phyloP scores from a whole-genome alignment of 2,113 vertebrate species.

The Dolichotis patagonum region DNA sequence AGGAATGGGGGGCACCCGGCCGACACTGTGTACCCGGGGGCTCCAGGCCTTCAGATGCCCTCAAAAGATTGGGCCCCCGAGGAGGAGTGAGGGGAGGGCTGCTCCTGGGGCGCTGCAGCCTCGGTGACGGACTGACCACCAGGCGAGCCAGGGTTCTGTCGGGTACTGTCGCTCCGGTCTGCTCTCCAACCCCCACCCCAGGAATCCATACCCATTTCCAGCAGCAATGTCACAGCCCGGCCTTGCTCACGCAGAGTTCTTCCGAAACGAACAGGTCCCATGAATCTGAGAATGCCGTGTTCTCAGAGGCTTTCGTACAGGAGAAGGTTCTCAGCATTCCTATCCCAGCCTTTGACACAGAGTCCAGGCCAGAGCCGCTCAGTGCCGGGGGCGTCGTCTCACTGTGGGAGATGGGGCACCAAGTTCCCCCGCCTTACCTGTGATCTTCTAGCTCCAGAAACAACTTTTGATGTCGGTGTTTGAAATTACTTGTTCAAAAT shows the following conservation, averaged over 20 bases:
- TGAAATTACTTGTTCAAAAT: conserved; percentile 66
- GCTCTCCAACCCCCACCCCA: not conserved
- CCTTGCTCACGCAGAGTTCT: not conserved
- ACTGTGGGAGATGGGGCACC: fast-evolving
- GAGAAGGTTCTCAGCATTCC: too few relatives aligned
- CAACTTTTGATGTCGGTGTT: not conserved
- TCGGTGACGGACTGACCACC: not conserved
- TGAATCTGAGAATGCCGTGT: not conserved
- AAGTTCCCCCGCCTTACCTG: not conserved
- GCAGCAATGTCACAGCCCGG: not conserved
- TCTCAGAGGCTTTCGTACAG: not conserved
- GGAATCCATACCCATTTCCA: not conserved
- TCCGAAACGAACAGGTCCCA: not conserved
- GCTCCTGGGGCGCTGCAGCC: not conserved
- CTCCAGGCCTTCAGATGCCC: not conserved
- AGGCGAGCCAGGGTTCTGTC: fast-evolving
- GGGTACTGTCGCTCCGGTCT: not conserved
- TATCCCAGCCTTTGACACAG: not conserved
- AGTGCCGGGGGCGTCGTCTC: fast-evolving
- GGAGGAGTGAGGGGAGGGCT: too few relatives aligned
- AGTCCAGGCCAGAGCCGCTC: fast-evolving
- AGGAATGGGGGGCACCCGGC: fast-evolving
- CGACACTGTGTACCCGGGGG: fast-evolving
- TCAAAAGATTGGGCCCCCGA: not conserved
- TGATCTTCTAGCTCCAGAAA: not conserved